Conservation (phyloP, 2,888 invertebrate genomes). For the Petrophora chlorosata region DNA sequence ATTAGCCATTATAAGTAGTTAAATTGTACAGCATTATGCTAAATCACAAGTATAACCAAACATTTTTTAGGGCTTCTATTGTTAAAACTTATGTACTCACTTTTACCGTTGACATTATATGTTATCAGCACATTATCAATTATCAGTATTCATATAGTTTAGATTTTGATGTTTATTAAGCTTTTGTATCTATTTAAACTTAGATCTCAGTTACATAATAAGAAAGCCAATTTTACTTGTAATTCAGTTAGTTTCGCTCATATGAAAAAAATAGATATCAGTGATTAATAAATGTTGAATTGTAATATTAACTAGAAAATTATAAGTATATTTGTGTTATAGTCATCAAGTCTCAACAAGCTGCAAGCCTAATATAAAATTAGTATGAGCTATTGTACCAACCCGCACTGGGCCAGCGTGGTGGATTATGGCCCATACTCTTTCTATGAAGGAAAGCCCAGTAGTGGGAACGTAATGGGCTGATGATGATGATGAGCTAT, state of each 20-base stretch:
- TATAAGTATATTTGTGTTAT: too few relatives aligned
- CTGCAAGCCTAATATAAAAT: too few relatives aligned
- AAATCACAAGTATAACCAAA: conserved; percentile 12
- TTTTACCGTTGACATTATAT: conserved; percentile 7
- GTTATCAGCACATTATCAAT: conserved; percentile 4
- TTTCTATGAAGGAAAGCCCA: too few relatives aligned
- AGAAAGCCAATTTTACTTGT: background rate
- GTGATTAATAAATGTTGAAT: too few relatives aligned
- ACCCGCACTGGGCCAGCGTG: too few relatives aligned
- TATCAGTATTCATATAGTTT: conserved; percentile 27
- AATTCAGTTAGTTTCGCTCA: background rate
- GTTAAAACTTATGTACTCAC: conserved; percentile 3
- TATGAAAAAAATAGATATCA: too few relatives aligned
- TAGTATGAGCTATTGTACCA: background rate
- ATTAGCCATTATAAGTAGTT: conserved; percentile 26
- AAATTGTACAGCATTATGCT: conserved; percentile 10
- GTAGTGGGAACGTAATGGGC: too few relatives aligned
- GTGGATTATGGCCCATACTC: too few relatives aligned
- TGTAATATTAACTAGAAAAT: too few relatives aligned
- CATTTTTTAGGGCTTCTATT: background rate
- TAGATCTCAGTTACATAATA: conserved; percentile 24
- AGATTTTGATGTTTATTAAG: conserved; percentile 22
- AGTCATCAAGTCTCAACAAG: too few relatives aligned
- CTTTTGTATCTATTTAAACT: conserved; percentile 10
- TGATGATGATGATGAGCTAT: too few relatives aligned